phyloP scores from a whole-genome alignment of 64 coral and sea anemone genomes.

The Actinia equina region DNA sequence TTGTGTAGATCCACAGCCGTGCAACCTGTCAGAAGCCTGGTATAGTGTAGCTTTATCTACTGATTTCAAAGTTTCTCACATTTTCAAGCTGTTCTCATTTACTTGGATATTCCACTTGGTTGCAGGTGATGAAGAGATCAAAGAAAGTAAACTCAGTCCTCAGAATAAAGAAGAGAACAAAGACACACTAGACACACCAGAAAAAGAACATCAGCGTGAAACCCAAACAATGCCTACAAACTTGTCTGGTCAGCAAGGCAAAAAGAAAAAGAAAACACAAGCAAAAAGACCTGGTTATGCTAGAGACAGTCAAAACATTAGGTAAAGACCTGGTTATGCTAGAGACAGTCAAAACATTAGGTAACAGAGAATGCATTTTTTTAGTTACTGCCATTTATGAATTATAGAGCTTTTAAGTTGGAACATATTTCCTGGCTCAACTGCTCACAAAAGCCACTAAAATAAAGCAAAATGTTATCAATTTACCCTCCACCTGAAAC shows the following conservation, averaged over 20 bases:
- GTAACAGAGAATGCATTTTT: background rate
- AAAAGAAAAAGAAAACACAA: constrained; percentile 28
- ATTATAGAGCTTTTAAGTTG: too few species aligned
- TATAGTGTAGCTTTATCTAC: too few species aligned
- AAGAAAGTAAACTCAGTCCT: background rate
- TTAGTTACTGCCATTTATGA: too few species aligned
- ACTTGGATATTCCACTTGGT: background rate
- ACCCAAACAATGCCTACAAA: background rate
- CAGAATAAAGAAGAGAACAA: background rate
- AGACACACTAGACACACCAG: background rate
- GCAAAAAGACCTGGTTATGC: constrained; percentile 29
- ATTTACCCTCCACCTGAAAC: too few species aligned
- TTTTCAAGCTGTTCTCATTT: background rate
- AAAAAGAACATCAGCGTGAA: background rate
- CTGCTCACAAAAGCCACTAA: too few species aligned
- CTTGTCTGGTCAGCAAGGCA: background rate
- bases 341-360: background rate
- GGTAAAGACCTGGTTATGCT: constrained; percentile 28
- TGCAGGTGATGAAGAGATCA: background rate
- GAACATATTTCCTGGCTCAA: too few species aligned
- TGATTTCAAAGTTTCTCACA: background rate
- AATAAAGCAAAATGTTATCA: too few species aligned
- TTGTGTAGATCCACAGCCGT: too few species aligned
- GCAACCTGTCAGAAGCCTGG: too few species aligned
- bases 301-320: background rate